Evolutionary conservation across 2,113 vertebrate genomes (phyloP), one percentile per base, ranked within the genome.

Genomic region (Axis porcinus): DNA sequence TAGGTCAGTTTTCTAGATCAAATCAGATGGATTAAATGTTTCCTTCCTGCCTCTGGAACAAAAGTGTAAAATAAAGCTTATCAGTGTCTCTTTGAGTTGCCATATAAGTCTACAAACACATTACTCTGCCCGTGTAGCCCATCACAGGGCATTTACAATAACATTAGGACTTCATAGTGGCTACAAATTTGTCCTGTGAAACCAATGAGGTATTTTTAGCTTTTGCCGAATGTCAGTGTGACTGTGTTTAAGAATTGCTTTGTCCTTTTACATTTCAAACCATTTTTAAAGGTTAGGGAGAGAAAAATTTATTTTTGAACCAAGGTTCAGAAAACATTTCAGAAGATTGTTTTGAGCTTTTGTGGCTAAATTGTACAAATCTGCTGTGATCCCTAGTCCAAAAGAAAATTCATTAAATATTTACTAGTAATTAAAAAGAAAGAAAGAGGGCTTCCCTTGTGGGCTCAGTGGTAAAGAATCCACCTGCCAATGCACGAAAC

Each of bases 251-350:
- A 95, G 45, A 81, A 94, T 76, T 12, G 3, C 50, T 94, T 93
- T 94, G 76, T 97, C 89, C 78, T 96, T 97, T 98, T 82, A 94
- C 43, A 93, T 91, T 95, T 91, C 45, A 78, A 97, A 87, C 52
- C 36, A 81, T 58, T 92, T 92, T 95, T 93, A 94, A 97, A 96
- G 67, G 86, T 96, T 97, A 97, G 92, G 23, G 79, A 67, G 79
- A 85, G 33, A 85, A 87, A 90, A 74, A 82, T 1, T 57, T 87
- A 79, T 89, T 86, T 95, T 89, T 94, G 67, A 94, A 84, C 19
- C 19, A 78, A 86, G 17, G 4, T 89, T 96, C 21, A 70, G 36
- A 86, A 91, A 89, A 58, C n/a, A 91, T 90, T 96, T 97, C 93
- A 64, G 90, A 90, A 94, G 70, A 86, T 43, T 70, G 1, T 79